These are phyloP conservation scores for Cheirogaleus medius DNA, from an alignment of 2,113 vertebrate genomes.

Conservation along the genomic window DNA sequence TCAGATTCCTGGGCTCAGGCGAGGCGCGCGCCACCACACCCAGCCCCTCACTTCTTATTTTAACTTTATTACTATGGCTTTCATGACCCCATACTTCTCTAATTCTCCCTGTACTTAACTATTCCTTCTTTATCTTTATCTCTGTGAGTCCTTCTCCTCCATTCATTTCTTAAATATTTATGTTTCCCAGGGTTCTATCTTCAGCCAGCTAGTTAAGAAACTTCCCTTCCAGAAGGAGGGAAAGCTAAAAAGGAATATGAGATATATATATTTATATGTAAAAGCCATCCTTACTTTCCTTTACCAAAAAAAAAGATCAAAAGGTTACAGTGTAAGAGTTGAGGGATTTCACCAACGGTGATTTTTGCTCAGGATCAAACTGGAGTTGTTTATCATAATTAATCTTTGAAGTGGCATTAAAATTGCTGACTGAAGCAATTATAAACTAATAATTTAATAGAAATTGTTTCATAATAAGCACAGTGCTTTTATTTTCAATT, in stretches of 20 bases:
- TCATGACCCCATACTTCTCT: not conserved
- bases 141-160: not conserved
- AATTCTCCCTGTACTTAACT: not conserved
- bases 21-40: too few species aligned
- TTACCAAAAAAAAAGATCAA: not conserved
- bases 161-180: conserved; percentile 7
- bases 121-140: not conserved
- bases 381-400: not conserved
- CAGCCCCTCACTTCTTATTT: not conserved
- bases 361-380: not conserved
- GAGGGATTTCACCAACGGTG: not conserved
- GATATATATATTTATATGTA: not conserved
- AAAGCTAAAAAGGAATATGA: not conserved
- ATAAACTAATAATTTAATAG: conserved; percentile 20
- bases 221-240: not conserved
- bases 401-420: not conserved
- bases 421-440: not conserved
- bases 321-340: not conserved
- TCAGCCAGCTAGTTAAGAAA: not conserved
- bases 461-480: conserved; percentile 18
- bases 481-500: not conserved
- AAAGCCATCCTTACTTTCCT: not conserved
- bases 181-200: not conserved
- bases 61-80: not conserved
- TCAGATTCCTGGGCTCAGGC: too few species aligned